These are phyloP conservation scores for Drosophila kurseongensis DNA, from an alignment of 1,140 invertebrate species.

Conservation along the genomic window DNA sequence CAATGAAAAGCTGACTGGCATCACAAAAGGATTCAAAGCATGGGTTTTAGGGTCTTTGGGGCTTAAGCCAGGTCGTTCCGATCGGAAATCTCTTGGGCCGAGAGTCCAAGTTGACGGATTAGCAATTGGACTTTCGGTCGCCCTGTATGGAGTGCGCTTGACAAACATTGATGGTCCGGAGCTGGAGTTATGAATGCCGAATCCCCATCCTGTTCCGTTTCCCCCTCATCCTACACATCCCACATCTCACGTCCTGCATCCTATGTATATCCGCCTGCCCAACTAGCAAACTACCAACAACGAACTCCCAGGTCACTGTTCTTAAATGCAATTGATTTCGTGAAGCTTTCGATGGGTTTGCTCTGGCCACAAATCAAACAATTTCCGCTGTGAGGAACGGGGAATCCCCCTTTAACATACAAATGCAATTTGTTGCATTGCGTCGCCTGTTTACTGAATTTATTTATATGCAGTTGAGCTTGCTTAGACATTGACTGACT, in stretches of 20 bases:
- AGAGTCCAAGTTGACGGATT: constrained; percentile 32
- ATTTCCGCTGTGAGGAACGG: constrained; percentile 46
- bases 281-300: too few species aligned
- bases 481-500: constrained; percentile 66
- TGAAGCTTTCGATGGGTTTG: constrained; percentile 15
- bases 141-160: neutral
- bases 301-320: neutral
- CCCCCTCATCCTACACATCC: neutral
- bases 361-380: constrained; percentile 70
- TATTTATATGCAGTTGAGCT: constrained; percentile 63
- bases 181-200: constrained; percentile 40
- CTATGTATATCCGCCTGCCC: too few species aligned
- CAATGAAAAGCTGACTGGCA: constrained; percentile 5
- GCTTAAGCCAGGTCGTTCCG: constrained; percentile 3
- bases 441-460: constrained; percentile 74
- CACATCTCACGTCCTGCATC: neutral
- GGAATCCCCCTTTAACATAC: constrained; percentile 6
- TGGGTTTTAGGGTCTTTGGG: constrained; percentile 1
- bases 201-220: neutral
- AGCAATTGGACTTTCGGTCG: constrained; percentile 7
- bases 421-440: constrained; percentile 73
- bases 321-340: constrained; percentile 48
- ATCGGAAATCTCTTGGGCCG: constrained; percentile 7
- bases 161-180: constrained; percentile 23
- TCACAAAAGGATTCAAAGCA: constrained; percentile 5